Evolutionary conservation across 2,113 vertebrate species (phyloP).

Genomic region (Illadopsis cleaveri): DNA sequence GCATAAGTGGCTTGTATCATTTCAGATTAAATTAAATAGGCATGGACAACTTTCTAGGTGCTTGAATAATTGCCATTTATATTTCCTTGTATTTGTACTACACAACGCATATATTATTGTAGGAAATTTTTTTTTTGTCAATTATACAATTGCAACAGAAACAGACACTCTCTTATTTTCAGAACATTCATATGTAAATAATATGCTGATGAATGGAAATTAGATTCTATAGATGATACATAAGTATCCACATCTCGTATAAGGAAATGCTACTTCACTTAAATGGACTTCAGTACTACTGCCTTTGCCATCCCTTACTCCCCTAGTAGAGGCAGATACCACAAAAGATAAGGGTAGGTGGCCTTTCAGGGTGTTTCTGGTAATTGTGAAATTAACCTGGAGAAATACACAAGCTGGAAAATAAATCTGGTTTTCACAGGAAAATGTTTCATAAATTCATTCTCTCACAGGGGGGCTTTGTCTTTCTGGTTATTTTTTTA

Average conservation of each 20-base stretch:
- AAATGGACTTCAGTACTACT: constrained; percentile 12
- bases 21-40: constrained; percentile 7
- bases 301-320: neutral
- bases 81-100: constrained; percentile 4
- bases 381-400: constrained; percentile 15
- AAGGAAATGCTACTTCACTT: constrained; percentile 53
- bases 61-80: neutral
- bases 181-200: constrained; percentile 79
- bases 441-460: constrained; percentile 14
- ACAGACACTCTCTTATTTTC: constrained; percentile 66
- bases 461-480: neutral
- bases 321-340: neutral
- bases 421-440: neutral
- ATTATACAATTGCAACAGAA: constrained; percentile 63
- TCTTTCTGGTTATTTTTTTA: neutral
- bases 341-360: neutral
- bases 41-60: neutral
- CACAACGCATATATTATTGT: neutral
- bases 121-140: constrained; percentile 49
- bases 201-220: constrained; percentile 81
- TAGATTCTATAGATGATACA: constrained; percentile 71
- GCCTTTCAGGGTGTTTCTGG: constrained; percentile 2
- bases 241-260: constrained; percentile 62
- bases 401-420: constrained; percentile 8
- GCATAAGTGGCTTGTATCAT: neutral